Evolutionary conservation across 2,888 invertebrate genomes (phyloP), one percentile per base, ranked within the genome.

Genomic region (Agrochola lychnidis): DNA sequence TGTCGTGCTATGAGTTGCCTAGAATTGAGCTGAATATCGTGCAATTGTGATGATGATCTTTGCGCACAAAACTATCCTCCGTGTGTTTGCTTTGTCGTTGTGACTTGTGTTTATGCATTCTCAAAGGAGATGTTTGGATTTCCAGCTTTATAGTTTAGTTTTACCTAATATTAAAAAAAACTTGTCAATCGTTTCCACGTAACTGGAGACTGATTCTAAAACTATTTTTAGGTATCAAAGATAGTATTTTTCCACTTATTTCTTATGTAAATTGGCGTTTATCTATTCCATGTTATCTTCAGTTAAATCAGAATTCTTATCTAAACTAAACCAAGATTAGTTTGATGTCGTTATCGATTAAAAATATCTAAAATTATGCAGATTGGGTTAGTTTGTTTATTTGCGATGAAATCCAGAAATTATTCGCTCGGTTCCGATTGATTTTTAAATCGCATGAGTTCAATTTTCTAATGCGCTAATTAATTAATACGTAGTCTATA

Each of bases 251-350:
- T 40, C 45, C 19, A 3, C 4, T 40, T 48, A 62, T 69, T 42
- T 70, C 0, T 22, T 22, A 69, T 69, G 12, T 51, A 56, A 64
- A 68, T 78, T n/a, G 0, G 1, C 25, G 19, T n/a, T 72, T 59
- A 83, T 78, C 40, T 69, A 66, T 42, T 56, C n/a, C 30, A 2
- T 42, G 4, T 59, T 57, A 78, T 81, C 79, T 83, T 14, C 4
- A 4, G n/a, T 42, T 69, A 63, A 68, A 80, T 68, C 53, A 14
- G 14, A 6, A 4, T 9, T 22, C n/a, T 48, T 70, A 68, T 71
- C 53, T 48, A 5, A 30, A n/a, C 10, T 42, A 30, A 3, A 61
- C 40, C 22, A 10, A 30, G 6, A 57, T 36, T 14, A 25, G 40
- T 62, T 40, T 63, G 3, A 40, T 57, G 45, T n/a, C 16, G n/a